These are phyloP conservation scores for Schizopygopsis pylzovi DNA, from an alignment of 2,797 vertebrate species.

Conservation along the genomic window DNA sequence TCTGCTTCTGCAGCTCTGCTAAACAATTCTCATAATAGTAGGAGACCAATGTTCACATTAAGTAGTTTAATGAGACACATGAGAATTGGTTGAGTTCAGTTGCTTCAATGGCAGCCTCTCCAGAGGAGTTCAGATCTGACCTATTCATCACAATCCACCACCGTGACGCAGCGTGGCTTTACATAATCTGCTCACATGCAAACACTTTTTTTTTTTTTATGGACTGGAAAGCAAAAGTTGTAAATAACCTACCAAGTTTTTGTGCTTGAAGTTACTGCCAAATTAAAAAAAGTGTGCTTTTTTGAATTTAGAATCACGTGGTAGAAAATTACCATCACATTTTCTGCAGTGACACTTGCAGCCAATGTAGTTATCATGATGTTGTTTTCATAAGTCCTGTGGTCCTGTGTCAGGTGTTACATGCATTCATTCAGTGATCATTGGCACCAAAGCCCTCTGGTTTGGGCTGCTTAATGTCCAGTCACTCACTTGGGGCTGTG, in stretches of 20 bases:
- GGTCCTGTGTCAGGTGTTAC: background rate
- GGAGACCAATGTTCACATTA: constrained; percentile 28
- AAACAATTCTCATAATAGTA: constrained; percentile 24
- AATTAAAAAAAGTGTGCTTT: background rate
- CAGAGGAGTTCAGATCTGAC: constrained; percentile 29
- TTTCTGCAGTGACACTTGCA: background rate
- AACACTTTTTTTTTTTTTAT: background rate
- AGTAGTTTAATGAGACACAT: constrained; percentile 22
- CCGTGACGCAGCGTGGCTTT: background rate
- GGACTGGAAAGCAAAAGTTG: constrained; percentile 16
- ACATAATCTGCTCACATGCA: background rate
- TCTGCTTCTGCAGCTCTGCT: background rate
- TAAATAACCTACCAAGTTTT: background rate
- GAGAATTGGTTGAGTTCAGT: constrained; percentile 24
- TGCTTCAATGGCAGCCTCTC: constrained; percentile 7
- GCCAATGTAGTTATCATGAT: background rate
- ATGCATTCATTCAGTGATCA: constrained; percentile 22
- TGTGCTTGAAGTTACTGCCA: background rate
- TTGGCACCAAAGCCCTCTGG: background rate
- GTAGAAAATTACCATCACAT: background rate
- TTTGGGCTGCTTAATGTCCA: constrained; percentile 18
- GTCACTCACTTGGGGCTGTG: background rate
- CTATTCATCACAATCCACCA: constrained; percentile 6
- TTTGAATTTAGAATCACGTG: background rate
- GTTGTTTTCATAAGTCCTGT: background rate